Evolutionary conservation across 2,113 vertebrate genomes (phyloP).

Genomic region (Pitta sordida): DNA sequence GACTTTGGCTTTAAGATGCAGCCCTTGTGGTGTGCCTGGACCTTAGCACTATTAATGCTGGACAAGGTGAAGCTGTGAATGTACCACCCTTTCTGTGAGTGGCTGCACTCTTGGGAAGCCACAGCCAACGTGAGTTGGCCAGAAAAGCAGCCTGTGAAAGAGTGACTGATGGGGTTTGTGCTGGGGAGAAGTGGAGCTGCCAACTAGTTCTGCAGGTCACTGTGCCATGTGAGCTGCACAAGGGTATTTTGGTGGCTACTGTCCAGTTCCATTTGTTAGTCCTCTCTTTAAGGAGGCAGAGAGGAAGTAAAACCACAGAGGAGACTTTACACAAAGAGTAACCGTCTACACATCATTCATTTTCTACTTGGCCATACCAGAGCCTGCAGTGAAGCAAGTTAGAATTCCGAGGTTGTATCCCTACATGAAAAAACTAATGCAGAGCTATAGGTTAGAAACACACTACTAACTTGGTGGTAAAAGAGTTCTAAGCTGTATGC

Average conservation of each 20-base stretch:
- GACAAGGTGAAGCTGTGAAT: neutral
- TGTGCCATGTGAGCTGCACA: neutral
- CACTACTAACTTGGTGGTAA: neutral
- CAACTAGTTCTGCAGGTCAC: slow-evolving; percentile 25
- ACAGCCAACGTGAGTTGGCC: neutral
- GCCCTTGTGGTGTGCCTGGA: neutral
- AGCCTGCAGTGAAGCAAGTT: neutral
- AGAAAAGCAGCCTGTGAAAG: neutral
- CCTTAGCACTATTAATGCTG: neutral
- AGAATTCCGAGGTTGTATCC: neutral
- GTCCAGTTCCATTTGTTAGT: neutral
- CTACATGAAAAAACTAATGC: neutral
- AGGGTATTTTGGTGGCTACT: neutral
- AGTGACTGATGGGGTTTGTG: neutral
- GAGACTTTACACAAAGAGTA: neutral
- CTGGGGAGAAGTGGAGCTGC: neutral
- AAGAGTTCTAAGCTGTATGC: neutral
- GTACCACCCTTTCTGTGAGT: neutral
- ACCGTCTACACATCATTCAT: neutral
- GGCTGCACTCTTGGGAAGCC: neutral
- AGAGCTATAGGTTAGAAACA: neutral
- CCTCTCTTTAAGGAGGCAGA: neutral
- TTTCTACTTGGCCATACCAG: neutral
- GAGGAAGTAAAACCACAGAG: neutral
- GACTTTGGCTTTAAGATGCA: neutral